phyloP scores from a whole-genome alignment of 2,797 vertebrate genomes.

The Melanitta fusca region DNA sequence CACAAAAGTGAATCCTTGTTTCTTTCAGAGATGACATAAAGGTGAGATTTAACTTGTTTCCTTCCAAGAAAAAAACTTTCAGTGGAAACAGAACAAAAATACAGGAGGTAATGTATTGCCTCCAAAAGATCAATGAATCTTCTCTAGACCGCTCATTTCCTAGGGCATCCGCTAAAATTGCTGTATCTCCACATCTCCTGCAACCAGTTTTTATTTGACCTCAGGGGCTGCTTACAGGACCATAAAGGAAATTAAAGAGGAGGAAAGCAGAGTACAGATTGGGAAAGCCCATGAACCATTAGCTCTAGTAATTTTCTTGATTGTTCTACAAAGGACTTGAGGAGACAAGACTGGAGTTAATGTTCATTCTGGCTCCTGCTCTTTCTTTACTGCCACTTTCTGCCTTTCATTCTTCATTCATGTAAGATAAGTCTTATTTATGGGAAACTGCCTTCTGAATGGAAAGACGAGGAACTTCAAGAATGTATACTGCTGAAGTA shows the following conservation, averaged over 20 bases:
- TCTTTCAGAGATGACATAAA: not conserved
- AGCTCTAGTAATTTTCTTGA: not conserved
- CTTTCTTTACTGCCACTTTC: not conserved
- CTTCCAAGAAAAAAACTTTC: not conserved
- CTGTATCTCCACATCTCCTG: not conserved
- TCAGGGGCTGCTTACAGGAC: not conserved
- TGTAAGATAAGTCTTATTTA: not conserved
- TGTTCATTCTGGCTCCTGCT: not conserved
- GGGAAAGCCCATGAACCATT: not conserved
- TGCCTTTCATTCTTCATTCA: not conserved
- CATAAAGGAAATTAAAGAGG: not conserved
- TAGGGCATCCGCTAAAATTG: not conserved
- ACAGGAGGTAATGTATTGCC: not conserved
- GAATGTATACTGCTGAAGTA: not conserved
- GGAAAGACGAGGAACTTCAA: not conserved
- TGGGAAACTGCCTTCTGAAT: not conserved
- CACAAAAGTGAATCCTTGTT: not conserved
- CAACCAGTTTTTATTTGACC: not conserved
- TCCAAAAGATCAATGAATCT: not conserved
- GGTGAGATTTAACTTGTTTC: not conserved
- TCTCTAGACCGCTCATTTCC: not conserved
- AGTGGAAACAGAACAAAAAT: not conserved
- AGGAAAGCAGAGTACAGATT: not conserved
- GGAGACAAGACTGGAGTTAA: not conserved
- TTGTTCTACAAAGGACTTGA: not conserved